Evolutionary conservation across 2,113 vertebrate species (phyloP).

Genomic region (Blennius ocellaris): DNA sequence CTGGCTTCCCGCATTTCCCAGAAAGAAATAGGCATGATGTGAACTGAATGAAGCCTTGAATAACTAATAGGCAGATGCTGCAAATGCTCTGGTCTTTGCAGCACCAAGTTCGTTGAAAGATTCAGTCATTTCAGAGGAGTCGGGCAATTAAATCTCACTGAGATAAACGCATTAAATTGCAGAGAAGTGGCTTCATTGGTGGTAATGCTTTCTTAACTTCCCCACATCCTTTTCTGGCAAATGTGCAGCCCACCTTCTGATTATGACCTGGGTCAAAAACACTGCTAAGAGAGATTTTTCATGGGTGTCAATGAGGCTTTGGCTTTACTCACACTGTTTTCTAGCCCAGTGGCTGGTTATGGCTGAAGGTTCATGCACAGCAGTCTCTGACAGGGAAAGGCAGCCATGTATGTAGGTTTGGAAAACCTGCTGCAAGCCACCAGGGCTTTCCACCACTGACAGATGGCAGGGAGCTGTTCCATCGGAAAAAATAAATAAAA

Average conservation of each 20-base stretch:
- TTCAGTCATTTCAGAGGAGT: constrained; percentile 37
- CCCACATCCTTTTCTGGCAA: constrained; percentile 38
- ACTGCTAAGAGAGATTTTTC: constrained; percentile 67
- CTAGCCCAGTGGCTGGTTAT: constrained; percentile 62
- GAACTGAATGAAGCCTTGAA: constrained; percentile 63
- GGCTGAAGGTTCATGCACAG: constrained; percentile 71
- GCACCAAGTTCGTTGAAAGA: constrained; percentile 62
- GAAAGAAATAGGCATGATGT: constrained; percentile 47
- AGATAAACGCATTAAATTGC: constrained; percentile 64
- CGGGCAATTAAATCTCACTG: constrained; percentile 69
- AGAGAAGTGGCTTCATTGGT: constrained; percentile 42
- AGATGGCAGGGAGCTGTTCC: constrained; percentile 77
- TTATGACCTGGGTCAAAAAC: constrained; percentile 64
- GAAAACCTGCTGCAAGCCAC: constrained; percentile 71
- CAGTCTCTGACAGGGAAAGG: constrained; percentile 71
- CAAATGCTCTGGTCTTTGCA: constrained; percentile 32
- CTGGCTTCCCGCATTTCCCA: constrained; percentile 12
- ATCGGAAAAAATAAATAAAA: constrained; percentile 17
- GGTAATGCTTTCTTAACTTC: constrained; percentile 56
- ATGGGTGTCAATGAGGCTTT: constrained; percentile 71
- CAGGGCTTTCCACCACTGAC: constrained; percentile 75
- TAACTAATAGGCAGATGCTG: constrained; percentile 61
- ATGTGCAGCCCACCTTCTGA: constrained; percentile 48
- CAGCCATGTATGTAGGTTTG: constrained; percentile 70
- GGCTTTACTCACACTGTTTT: constrained; percentile 49